Conservation (phyloP, 1,140 invertebrate genomes). For the Battus philenor region DNA sequence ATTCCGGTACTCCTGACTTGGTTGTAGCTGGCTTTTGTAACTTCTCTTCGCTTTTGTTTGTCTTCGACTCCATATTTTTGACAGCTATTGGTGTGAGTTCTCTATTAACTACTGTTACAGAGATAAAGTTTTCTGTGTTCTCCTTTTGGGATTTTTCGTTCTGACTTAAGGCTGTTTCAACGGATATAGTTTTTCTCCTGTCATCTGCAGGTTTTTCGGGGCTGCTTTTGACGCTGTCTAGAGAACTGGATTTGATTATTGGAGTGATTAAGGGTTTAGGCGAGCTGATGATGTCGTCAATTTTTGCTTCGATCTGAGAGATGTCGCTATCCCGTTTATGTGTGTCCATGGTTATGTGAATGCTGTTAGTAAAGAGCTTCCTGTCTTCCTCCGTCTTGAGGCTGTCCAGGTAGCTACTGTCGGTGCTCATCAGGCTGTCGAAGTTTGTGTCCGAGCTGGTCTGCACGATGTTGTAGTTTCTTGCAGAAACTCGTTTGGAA, state of each 20-base stretch:
- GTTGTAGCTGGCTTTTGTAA: constrained; percentile 38
- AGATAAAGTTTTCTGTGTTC: constrained; percentile 59
- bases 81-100: constrained; percentile 32
- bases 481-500: constrained; percentile 55
- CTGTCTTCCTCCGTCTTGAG: constrained; percentile 61
- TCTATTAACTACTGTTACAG: constrained; percentile 64
- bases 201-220: constrained; percentile 67
- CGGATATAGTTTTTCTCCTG: constrained; percentile 69
- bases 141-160: constrained; percentile 42
- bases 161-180: constrained; percentile 65
- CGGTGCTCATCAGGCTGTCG: constrained; percentile 65
- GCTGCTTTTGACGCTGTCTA: constrained; percentile 77
- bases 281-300: constrained; percentile 73
- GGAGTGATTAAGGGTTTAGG: constrained; percentile 70
- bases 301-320: constrained; percentile 73
- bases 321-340: constrained; percentile 65
- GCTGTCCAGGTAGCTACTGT: constrained; percentile 68
- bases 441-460: constrained; percentile 50
- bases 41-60: constrained; percentile 64
- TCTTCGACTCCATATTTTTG: constrained; percentile 46
- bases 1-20: constrained; percentile 78
- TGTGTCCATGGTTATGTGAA: constrained; percentile 53
- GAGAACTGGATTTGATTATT: constrained; percentile 74
- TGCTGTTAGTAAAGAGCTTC: constrained; percentile 59
- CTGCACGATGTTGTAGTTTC: constrained; percentile 56